Evolutionary conservation across 64 coral and sea anemone species (phyloP).

Genomic region (Montipora cactus): DNA sequence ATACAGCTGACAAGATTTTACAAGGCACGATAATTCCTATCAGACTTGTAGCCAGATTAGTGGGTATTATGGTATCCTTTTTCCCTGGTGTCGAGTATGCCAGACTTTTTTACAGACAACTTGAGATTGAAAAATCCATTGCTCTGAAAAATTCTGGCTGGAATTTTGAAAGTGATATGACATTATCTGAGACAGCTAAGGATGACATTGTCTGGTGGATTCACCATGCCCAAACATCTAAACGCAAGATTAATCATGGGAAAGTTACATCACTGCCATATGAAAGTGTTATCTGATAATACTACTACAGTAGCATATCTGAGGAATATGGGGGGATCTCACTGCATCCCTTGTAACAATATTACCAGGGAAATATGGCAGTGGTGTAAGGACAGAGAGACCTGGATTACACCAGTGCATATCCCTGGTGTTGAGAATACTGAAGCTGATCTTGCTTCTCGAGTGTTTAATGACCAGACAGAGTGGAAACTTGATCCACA

Average conservation of each 20-base stretch:
- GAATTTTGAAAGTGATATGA: constrained; percentile 42
- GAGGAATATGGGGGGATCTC: constrained; percentile 35
- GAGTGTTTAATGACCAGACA: constrained; percentile 9
- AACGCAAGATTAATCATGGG: too few species aligned
- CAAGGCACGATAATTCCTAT: too few species aligned
- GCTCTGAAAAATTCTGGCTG: constrained; percentile 28
- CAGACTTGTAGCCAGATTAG: too few species aligned
- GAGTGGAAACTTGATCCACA: constrained; percentile 21
- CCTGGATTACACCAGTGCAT: neutral
- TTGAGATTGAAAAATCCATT: too few species aligned
- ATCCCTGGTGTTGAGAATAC: neutral
- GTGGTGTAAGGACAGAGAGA: constrained; percentile 7
- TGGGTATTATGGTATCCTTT: too few species aligned
- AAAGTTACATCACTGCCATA: too few species aligned
- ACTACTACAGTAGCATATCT: neutral
- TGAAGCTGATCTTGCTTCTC: constrained; percentile 13
- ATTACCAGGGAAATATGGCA: neutral
- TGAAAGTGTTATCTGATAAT: too few species aligned
- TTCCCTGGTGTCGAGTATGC: neutral
- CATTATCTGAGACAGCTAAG: constrained; percentile 17
- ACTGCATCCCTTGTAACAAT: constrained; percentile 6
- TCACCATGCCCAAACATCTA: too few species aligned
- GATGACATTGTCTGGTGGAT: constrained; percentile 10
- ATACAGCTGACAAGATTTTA: too few species aligned
- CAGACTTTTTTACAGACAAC: too few species aligned